Conservation (phyloP, 2,797 vertebrate species). For the Spinibarbus caldwelli region DNA sequence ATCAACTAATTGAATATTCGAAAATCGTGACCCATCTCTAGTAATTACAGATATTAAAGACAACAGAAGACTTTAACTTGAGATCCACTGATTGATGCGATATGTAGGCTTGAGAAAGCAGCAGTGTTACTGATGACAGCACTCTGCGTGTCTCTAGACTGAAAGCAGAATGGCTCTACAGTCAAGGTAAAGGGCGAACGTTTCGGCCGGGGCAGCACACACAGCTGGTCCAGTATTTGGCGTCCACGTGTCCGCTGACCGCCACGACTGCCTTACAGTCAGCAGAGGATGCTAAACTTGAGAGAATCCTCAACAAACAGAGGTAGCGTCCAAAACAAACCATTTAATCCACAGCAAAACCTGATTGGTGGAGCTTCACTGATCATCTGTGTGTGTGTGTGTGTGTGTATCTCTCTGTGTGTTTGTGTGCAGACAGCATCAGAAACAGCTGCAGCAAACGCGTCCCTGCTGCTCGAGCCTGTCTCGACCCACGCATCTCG, state of each 20-base stretch:
- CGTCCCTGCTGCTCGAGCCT: slow-evolving; percentile 72
- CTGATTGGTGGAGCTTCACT: neutral
- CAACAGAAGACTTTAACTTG: too few relatives aligned
- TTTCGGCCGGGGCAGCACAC: slow-evolving; percentile 92
- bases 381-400: neutral
- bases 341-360: neutral
- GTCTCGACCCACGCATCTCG: slow-evolving; percentile 72
- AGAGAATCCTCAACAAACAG: slow-evolving; percentile 94
- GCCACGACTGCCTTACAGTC: slow-evolving; percentile 85
- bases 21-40: too few relatives aligned
- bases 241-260: slow-evolving; percentile 89
- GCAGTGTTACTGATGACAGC: neutral
- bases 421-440: slow-evolving; percentile 84
- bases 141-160: slow-evolving; percentile 74
- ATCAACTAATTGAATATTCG: too few relatives aligned
- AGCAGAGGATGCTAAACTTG: slow-evolving; percentile 94
- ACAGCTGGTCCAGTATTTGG: slow-evolving; percentile 92
- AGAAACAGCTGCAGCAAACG: slow-evolving; percentile 89
- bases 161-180: slow-evolving; percentile 98
- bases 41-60: neutral
- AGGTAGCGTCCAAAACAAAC: slow-evolving; percentile 71
- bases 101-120: too few relatives aligned
- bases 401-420: neutral
- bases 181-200: slow-evolving; percentile 93
- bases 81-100: neutral